Evolutionary conservation across 2,888 invertebrate genomes (phyloP).

Genomic region (Drosophila flavopinicola): DNA sequence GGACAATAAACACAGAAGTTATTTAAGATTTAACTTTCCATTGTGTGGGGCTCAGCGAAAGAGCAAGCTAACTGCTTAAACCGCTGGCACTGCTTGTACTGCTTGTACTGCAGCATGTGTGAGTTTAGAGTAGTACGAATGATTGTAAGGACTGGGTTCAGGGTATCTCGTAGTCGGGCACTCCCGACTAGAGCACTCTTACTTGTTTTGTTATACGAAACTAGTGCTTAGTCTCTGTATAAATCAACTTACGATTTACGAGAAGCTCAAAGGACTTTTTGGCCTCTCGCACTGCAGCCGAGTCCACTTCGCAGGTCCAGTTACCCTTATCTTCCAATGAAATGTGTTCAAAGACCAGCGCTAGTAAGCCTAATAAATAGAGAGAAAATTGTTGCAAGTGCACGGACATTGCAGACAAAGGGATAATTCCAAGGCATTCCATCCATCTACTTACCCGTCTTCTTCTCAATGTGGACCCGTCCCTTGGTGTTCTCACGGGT

Average conservation of each 20-base stretch:
- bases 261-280: slow-evolving; percentile 84
- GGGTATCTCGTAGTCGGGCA: no score
- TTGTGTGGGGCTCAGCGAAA: no score
- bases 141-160: no score
- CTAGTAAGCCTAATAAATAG: slow-evolving; percentile 78
- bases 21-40: no score
- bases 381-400: background rate
- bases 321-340: slow-evolving; percentile 84
- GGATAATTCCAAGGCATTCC: slow-evolving; percentile 3
- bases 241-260: slow-evolving; percentile 83
- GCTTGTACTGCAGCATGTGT: no score
- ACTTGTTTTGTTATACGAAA: background rate
- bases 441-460: slow-evolving; percentile 74
- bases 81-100: no score
- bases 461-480: slow-evolving; percentile 84
- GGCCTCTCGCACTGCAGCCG: slow-evolving; percentile 68
- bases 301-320: slow-evolving; percentile 85
- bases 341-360: slow-evolving; percentile 85
- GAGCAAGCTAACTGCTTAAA: no score
- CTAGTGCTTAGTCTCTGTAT: background rate
- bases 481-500: slow-evolving; percentile 83
- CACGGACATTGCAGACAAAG: slow-evolving; percentile 1
- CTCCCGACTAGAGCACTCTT: no score
- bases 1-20: no score
- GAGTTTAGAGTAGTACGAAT: no score